A percentile compares a stretch with the other conserved stretches of the same genome.
phyloP scores from a whole-genome alignment of 2,888 invertebrate genomes.

The Panzeria rudis region DNA sequence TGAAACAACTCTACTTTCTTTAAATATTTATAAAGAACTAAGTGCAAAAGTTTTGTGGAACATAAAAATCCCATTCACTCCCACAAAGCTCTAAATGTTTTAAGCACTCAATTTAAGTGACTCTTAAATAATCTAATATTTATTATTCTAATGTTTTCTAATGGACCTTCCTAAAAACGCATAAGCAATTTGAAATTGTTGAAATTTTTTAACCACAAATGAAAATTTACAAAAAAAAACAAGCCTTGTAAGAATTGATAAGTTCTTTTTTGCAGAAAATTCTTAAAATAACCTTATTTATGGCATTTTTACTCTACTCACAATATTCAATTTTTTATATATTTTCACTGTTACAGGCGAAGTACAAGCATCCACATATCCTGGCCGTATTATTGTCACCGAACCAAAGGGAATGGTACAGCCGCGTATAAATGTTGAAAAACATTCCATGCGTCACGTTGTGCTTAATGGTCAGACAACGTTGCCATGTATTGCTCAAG shows the following conservation, averaged over 20 bases:
- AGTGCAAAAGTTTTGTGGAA: background rate
- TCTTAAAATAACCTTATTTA: conserved; percentile 18
- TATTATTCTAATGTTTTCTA: conserved; percentile 24
- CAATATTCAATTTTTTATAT: background rate
- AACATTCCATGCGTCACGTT: conserved; percentile 88
- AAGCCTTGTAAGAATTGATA: background rate
- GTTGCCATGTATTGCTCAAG: conserved; percentile 91
- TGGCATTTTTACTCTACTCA: background rate
- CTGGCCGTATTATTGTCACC: conserved; percentile 87
- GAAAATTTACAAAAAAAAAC: background rate
- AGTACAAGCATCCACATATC: conserved; percentile 88
- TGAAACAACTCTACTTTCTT: background rate
- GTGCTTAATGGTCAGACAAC: conserved; percentile 90
- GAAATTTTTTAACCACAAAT: background rate
- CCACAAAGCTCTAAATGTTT: background rate
- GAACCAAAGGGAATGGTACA: conserved; percentile 91
- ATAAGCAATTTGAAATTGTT: conserved; percentile 34
- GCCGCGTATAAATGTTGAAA: conserved; percentile 89
- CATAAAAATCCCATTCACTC: background rate
- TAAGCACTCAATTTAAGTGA: background rate
- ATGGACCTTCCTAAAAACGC: background rate
- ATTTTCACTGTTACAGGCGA: conserved; percentile 82
- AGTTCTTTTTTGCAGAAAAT: background rate
- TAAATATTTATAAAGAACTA: conserved; percentile 10
- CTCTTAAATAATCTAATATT: conserved; percentile 22